phyloP scores from a whole-genome alignment of 2,888 invertebrate genomes.

The Tetrapedia diversipes region DNA sequence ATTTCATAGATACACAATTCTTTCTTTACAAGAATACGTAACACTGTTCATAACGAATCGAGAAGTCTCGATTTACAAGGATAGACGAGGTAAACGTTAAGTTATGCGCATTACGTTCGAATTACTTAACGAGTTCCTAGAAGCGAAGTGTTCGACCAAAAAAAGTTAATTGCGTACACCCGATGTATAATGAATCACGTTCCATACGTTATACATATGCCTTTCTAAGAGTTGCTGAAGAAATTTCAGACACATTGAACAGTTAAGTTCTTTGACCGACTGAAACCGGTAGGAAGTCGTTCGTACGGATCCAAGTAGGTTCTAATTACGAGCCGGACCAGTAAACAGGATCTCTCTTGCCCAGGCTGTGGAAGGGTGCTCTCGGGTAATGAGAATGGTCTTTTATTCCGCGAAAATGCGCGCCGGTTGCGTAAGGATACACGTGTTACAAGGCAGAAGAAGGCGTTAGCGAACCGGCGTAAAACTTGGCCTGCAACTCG shows the following conservation, averaged over 20 bases:
- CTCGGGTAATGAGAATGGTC: slow-evolving; percentile 2
- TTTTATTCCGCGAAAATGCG: slow-evolving; percentile 4
- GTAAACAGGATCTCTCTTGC: slow-evolving; percentile 35
- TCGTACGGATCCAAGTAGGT: slow-evolving; percentile 33
- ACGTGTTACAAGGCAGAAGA: not conserved
- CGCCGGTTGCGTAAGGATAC: slow-evolving; percentile 29
- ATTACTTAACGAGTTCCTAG: not conserved
- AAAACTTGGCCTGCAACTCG: slow-evolving; percentile 5
- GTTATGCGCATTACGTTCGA: not conserved
- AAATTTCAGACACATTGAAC: slow-evolving; percentile 37
- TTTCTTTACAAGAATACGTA: no score
- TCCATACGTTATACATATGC: not conserved
- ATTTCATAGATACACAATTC: no score
- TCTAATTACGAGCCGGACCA: slow-evolving; percentile 49
- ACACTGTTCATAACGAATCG: no score
- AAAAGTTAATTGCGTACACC: not conserved
- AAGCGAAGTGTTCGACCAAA: not conserved
- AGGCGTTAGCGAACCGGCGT: not conserved
- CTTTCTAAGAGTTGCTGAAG: not conserved
- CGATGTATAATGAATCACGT: slow-evolving; percentile 13
- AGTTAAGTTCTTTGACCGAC: slow-evolving; percentile 25
- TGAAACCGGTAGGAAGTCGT: slow-evolving; percentile 35
- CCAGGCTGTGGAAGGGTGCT: slow-evolving; percentile 17
- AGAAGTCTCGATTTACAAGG: no score
- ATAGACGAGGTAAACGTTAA: not conserved